Evolutionary conservation across 2,888 invertebrate genomes (phyloP).

Genomic region (Odontothrips loti): DNA sequence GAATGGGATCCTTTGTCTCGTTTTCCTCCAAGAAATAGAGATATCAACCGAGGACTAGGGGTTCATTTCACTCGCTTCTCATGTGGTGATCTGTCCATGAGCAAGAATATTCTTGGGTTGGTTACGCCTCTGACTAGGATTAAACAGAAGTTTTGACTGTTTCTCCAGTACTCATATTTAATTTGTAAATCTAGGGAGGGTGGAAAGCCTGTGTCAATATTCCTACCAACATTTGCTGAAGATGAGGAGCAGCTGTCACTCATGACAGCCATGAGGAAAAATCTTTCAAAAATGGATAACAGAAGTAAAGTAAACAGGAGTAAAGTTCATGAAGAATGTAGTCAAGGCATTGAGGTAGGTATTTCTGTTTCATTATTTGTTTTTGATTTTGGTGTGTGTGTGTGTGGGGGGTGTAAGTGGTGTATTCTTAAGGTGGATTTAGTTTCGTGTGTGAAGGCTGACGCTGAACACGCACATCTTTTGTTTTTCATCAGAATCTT

Average conservation of each 20-base stretch:
- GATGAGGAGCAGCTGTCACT: neutral
- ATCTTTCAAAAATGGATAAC: neutral
- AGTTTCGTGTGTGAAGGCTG: no score
- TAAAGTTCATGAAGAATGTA: neutral
- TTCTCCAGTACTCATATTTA: neutral
- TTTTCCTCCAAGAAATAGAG: neutral
- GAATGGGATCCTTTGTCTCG: constrained; percentile 7
- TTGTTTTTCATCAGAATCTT: no score
- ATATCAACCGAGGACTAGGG: neutral
- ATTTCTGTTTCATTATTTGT: neutral
- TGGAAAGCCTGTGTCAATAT: neutral
- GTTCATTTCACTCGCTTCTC: neutral
- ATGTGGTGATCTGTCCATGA: neutral
- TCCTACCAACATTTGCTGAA: neutral
- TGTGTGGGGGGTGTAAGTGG: neutral
- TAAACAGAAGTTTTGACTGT: neutral
- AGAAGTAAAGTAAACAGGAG: neutral
- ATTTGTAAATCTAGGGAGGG: neutral
- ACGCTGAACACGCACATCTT: no score
- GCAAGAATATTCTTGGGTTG: neutral
- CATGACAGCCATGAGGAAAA: neutral
- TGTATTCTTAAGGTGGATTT: neutral
- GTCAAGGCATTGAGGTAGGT: neutral
- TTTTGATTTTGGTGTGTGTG: neutral
- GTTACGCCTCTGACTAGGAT: neutral